Evolutionary conservation across 2,113 vertebrate genomes (phyloP).

Genomic region (Notiomystis cincta): DNA sequence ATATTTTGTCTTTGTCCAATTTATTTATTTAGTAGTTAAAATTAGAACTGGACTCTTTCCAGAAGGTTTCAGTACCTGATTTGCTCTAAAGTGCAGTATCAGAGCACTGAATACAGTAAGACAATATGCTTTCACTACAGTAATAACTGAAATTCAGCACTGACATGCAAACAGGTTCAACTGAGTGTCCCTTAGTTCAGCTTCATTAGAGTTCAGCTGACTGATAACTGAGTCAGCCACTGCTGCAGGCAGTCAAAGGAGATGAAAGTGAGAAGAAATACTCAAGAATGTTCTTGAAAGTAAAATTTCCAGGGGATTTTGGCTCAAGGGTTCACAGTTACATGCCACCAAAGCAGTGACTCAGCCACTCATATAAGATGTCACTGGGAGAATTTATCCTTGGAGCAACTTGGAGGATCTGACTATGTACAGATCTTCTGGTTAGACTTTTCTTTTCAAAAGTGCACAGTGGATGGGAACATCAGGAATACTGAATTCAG

Average conservation of each 20-base stretch:
- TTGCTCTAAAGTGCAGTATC: not conserved
- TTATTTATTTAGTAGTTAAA: slow-evolving; percentile 5
- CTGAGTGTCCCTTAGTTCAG: not conserved
- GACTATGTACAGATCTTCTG: not conserved
- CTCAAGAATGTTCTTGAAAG: not conserved
- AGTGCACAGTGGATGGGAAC: not conserved
- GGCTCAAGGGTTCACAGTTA: not conserved
- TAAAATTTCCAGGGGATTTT: not conserved
- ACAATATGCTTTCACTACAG: not conserved
- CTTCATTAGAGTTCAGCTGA: slow-evolving; percentile 15
- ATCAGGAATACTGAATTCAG: not conserved
- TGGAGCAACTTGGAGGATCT: not conserved
- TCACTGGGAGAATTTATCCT: not conserved
- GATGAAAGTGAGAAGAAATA: slow-evolving; percentile 26
- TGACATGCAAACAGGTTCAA: not conserved
- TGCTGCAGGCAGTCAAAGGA: not conserved
- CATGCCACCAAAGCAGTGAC: not conserved
- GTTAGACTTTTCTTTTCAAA: not conserved
- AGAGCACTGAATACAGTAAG: not conserved
- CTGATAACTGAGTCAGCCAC: slow-evolving; percentile 2
- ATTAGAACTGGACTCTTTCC: slow-evolving; percentile 5
- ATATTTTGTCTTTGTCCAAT: not conserved
- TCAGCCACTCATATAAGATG: not conserved
- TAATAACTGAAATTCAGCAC: slow-evolving; percentile 26
- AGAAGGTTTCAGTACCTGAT: not conserved